These are phyloP conservation scores for Pseudochromis fuscus DNA, from an alignment of 2,797 vertebrate genomes.

Conservation along the genomic window DNA sequence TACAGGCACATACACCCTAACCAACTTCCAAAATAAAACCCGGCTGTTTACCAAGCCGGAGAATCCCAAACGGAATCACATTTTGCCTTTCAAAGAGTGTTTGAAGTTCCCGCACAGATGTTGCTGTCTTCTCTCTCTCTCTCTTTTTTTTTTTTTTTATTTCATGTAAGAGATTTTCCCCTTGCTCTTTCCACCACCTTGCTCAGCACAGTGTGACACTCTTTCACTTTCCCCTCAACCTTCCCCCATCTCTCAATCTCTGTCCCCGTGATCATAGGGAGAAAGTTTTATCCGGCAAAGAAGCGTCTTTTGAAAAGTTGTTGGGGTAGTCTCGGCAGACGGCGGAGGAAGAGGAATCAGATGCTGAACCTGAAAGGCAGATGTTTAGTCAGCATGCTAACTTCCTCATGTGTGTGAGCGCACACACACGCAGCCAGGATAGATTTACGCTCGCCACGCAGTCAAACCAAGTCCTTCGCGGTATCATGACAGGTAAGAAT, in stretches of 20 bases:
- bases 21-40: constrained; percentile 69
- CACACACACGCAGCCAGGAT: background rate
- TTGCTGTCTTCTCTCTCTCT: constrained; percentile 65
- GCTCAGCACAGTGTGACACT: constrained; percentile 67
- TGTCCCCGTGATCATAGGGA: constrained; percentile 70
- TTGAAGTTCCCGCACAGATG: constrained; percentile 81
- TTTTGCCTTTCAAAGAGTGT: constrained; percentile 78
- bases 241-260: constrained; percentile 53
- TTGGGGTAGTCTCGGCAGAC: constrained; percentile 45
- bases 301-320: constrained; percentile 67
- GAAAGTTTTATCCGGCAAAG: constrained; percentile 71
- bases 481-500: constrained; percentile 20
- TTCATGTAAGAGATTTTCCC: constrained; percentile 63
- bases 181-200: constrained; percentile 65
- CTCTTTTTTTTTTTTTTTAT: constrained; percentile 59
- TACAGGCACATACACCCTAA: constrained; percentile 41
- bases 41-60: constrained; percentile 77
- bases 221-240: constrained; percentile 46
- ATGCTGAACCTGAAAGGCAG: constrained; percentile 51
- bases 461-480: constrained; percentile 8
- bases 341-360: constrained; percentile 47
- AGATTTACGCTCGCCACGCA: constrained; percentile 4
- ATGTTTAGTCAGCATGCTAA: constrained; percentile 51
- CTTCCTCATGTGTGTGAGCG: background rate
- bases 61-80: constrained; percentile 78